Evolutionary conservation across 2,888 invertebrate species (phyloP).

Genomic region (Dicyrtomina minuta): DNA sequence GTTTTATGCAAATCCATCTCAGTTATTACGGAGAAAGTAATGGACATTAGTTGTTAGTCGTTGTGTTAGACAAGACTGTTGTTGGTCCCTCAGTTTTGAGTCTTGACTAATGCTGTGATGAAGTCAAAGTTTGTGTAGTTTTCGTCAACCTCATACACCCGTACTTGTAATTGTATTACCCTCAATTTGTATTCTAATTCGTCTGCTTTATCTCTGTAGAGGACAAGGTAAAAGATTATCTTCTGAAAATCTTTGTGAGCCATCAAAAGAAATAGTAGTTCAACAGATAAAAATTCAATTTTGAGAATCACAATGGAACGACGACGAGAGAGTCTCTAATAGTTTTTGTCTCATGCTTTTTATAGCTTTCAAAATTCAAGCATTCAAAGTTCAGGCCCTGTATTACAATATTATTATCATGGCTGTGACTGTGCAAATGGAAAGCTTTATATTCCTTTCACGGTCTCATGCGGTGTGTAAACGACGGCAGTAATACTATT

Average conservation of each 20-base stretch:
- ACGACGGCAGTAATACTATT: slow-evolving; percentile 23
- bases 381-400: background rate
- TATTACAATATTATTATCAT: no score
- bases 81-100: no score
- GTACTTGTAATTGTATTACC: no score
- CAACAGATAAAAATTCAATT: slow-evolving; percentile 28
- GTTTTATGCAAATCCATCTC: no score
- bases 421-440: slow-evolving; percentile 17
- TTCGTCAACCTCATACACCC: no score
- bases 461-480: slow-evolving; percentile 26
- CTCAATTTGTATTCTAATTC: no score
- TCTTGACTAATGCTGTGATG: no score
- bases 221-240: background rate
- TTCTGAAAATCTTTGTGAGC: slow-evolving; percentile 3
- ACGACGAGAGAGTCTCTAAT: slow-evolving; percentile 13
- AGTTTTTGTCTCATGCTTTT: slow-evolving; percentile 13
- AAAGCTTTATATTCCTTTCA: slow-evolving; percentile 32
- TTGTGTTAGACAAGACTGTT: no score
- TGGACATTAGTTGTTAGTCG: no score
- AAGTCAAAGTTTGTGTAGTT: no score
- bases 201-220: no score
- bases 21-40: no score
- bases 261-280: slow-evolving; percentile 1
- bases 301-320: slow-evolving; percentile 17
- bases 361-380: slow-evolving; percentile 5